phyloP scores from a whole-genome alignment of 2,113 vertebrate genomes.

The Verasper variegatus region DNA sequence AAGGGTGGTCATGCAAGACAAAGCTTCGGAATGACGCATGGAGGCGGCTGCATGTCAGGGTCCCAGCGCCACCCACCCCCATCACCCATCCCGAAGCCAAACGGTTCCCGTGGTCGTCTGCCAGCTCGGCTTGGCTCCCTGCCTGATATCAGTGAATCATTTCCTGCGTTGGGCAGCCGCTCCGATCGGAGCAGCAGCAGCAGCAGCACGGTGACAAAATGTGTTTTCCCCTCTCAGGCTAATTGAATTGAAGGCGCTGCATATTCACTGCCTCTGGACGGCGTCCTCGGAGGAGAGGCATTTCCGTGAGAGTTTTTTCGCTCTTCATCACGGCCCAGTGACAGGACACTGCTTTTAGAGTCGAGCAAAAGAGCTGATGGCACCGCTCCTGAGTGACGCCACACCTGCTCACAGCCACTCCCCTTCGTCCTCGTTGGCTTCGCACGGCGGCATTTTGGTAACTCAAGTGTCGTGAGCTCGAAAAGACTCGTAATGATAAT shows the following conservation, averaged over 20 bases:
- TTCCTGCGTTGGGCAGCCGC: slow-evolving; percentile 41
- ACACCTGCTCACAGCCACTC: no score
- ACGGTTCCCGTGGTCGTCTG: slow-evolving; percentile 32
- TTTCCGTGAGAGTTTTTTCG: background rate
- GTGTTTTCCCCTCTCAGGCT: slow-evolving; percentile 59
- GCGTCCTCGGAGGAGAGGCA: slow-evolving; percentile 20
- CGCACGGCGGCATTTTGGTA: no score
- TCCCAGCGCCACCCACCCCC: background rate
- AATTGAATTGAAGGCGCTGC: slow-evolving; percentile 64
- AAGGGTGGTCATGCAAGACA: slow-evolving; percentile 17
- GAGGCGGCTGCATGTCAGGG: slow-evolving; percentile 13
- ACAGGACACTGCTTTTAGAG: slow-evolving; percentile 44
- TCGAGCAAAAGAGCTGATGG: slow-evolving; percentile 28
- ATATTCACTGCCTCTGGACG: slow-evolving; percentile 24
- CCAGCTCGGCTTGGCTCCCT: slow-evolving; percentile 51
- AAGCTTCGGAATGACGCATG: background rate
- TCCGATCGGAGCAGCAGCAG: background rate
- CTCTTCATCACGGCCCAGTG: background rate
- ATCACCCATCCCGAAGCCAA: slow-evolving; percentile 10
- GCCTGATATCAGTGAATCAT: slow-evolving; percentile 57
- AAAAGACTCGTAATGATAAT: no score
- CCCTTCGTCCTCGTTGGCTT: no score
- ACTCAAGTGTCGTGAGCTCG: no score
- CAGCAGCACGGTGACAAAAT: slow-evolving; percentile 36
- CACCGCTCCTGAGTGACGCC: background rate